Conservation (phyloP, 2,797 vertebrate genomes). For the Neosilurus mollespiculum region DNA sequence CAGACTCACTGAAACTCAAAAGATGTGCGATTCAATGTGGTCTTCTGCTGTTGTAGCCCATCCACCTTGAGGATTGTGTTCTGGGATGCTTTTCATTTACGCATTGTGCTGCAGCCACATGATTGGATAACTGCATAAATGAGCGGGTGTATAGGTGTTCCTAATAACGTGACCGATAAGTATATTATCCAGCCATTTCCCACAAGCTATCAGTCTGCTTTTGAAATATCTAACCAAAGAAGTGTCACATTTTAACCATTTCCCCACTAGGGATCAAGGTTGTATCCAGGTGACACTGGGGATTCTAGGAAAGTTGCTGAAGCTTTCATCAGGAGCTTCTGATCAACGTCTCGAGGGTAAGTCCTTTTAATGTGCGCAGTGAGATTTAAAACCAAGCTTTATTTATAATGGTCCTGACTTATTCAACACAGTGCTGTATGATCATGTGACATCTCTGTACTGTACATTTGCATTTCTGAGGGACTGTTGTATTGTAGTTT, state of each 20-base stretch:
- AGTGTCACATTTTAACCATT: not conserved
- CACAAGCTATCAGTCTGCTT: not conserved
- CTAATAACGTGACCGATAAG: not conserved
- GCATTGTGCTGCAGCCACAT: not conserved
- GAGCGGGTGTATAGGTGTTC: not conserved
- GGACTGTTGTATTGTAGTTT: conserved; percentile 22
- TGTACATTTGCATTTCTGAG: not conserved
- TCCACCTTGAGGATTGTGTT: not conserved
- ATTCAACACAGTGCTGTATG: not conserved
- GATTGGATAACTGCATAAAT: not conserved
- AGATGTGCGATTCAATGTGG: not conserved
- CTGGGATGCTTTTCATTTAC: not conserved
- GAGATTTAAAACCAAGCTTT: not conserved
- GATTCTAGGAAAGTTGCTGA: conserved; percentile 46
- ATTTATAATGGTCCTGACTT: not conserved
- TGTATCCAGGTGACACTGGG: conserved; percentile 45
- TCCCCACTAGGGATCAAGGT: conserved; percentile 45
- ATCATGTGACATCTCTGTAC: conserved; percentile 1
- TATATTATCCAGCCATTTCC: not conserved
- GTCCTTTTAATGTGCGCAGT: conserved; percentile 21
- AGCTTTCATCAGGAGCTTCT: conserved; percentile 30
- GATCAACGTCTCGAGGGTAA: conserved; percentile 50
- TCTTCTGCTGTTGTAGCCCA: not conserved
- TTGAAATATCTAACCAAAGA: not conserved
- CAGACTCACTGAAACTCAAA: too few species aligned